Base-by-base conservation (phyloP, 2,113 vertebrate species). In the Pelobates fuscus region DNA sequence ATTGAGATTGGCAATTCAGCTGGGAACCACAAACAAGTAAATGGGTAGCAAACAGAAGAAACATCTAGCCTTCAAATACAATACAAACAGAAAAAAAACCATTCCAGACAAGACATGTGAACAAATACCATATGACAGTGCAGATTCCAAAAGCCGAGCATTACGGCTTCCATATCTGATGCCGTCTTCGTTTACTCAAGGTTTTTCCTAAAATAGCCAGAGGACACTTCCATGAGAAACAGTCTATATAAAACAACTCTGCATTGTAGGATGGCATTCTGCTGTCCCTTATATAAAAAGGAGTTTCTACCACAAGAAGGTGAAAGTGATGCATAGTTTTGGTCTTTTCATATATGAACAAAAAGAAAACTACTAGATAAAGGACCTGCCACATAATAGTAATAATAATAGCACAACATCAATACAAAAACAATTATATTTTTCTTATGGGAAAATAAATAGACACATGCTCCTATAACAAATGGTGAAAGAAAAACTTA, bases 401-500 rank as follows among this genome's bases (percentile, higher is more conserved):
- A 32, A 32, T 37, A 57, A 57, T 24, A 57, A 37, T 37, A 37
- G 32, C 10, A 37, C 5, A 37, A 37, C 5, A 5, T 6, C 10
- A 37, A 55, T 12, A 30, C 14, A 26, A 54, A 57, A 60, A 41
- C 41, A 52, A 67, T 49, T 37, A 21, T 60, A 75, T 67, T 66
- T 74, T 60, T 12, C 30, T 59, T 59, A 68, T 77, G 73, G 73
- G 73, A 77, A 77, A 68, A 68, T 68, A 74, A 74, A 74, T 68
- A 68, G 20, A 25, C 17, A 27, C 59, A 60, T 43, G 18, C 58
- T 44, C 20, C 30, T 65, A 25, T 49, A 67, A 29, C 20, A 23
- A 5, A 59, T 7, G 8, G 29, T 17, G 27, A 60, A 41, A 49
- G 25, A 7, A 15, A 7, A 15, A 8, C n/a, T 59, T 59, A 27